A percentile compares a stretch with the other conserved stretches of the same genome.
These are phyloP conservation scores for Pristionchus entomophagus DNA, from an alignment of 2,888 invertebrate species.

Conservation along the genomic window DNA sequence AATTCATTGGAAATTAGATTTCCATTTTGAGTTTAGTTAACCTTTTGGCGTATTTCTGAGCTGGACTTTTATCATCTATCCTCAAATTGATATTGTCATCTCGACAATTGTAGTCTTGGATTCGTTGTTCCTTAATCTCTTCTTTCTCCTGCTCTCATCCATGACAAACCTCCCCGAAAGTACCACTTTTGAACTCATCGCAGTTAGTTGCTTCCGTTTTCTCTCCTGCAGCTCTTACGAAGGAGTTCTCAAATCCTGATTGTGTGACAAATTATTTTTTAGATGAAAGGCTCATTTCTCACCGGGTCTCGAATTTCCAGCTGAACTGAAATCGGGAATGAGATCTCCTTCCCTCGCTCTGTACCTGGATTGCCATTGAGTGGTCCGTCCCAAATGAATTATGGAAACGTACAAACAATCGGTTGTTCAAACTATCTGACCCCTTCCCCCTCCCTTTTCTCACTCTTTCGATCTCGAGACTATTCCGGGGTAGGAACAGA, in stretches of 20 bases:
- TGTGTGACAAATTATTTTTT: no score
- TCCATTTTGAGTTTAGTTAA: no score
- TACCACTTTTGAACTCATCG: background rate
- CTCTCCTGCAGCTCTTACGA: background rate
- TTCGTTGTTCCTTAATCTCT: background rate
- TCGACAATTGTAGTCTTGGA: conserved; percentile 5
- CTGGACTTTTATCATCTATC: background rate
- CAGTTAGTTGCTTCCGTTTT: background rate
- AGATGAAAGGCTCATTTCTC: no score
- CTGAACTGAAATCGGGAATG: background rate
- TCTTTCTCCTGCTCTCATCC: no score
- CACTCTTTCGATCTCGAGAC: background rate
- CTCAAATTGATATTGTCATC: background rate
- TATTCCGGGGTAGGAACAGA: background rate
- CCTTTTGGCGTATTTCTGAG: background rate
- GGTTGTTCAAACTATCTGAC: background rate
- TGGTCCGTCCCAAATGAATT: no score
- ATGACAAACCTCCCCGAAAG: no score
- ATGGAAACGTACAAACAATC: background rate
- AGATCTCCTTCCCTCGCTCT: background rate
- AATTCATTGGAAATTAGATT: no score
- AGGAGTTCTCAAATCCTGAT: background rate
- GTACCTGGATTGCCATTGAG: background rate
- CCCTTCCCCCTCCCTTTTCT: no score
- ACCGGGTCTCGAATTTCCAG: conserved; percentile 23